A percentile compares a stretch with the other conserved stretches of the same genome.
These are phyloP conservation scores for Lamprotornis superbus DNA, from an alignment of 2,113 vertebrate species.

Conservation along the genomic window DNA sequence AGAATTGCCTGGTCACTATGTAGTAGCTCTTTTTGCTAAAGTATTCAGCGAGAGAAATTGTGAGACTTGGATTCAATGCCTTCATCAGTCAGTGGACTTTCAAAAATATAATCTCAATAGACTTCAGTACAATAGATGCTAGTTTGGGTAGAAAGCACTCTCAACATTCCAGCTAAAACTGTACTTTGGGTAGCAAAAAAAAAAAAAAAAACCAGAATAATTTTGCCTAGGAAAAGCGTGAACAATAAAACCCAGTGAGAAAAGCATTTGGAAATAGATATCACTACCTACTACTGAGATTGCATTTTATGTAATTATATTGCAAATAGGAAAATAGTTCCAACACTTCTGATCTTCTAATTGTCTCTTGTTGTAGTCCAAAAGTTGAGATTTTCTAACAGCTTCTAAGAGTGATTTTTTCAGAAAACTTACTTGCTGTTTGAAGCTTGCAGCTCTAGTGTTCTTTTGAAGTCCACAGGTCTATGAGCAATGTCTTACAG, in stretches of 20 bases:
- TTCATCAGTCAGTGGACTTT: not conserved
- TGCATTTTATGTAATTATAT: not conserved
- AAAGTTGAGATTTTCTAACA: not conserved
- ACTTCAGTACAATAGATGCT: not conserved
- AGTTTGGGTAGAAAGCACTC: not conserved
- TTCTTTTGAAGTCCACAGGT: conserved; percentile 25
- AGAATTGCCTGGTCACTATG: not conserved
- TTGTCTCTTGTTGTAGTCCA: not conserved
- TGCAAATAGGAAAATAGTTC: conserved; percentile 1
- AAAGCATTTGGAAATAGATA: not conserved
- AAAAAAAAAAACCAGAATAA: not conserved
- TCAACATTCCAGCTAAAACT: not conserved
- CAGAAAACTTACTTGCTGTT: not conserved
- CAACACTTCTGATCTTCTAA: conserved; percentile 12
- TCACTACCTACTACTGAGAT: not conserved
- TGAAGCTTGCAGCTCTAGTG: not conserved
- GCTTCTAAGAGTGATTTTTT: not conserved
- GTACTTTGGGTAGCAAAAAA: not conserved
- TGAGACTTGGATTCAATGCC: not conserved
- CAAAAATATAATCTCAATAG: not conserved
- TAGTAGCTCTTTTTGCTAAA: not conserved
- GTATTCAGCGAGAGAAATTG: not conserved
- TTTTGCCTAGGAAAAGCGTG: not conserved
- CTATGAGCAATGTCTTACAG: not conserved
- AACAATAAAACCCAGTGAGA: not conserved